Evolutionary conservation across 2,797 vertebrate genomes (phyloP), one percentile per base, ranked within the genome.

Genomic region (Leptodactylus fallax): DNA sequence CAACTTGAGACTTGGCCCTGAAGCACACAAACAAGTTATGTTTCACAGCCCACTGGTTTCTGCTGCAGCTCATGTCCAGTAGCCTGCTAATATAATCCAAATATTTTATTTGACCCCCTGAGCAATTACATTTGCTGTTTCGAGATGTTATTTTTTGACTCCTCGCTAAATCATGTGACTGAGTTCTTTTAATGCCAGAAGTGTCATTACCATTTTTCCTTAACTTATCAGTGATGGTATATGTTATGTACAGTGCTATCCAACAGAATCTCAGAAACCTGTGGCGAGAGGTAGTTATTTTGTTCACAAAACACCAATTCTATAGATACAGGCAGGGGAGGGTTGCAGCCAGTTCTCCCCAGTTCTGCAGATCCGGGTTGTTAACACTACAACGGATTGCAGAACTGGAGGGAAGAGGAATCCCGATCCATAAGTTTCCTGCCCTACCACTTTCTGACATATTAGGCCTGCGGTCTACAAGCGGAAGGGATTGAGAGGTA

Each of bases 171-270:
- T 10, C 55, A 0, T 14, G 6, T 51, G 90, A 27, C 12, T 0
- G 0, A 61, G 56, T 19, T 63, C 67, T n/a, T 79, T 60, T 3
- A 0, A 0, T n/a, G 10, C 27, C 6, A 60, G 0, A 27, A 47
- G 47, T 76, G 0, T 0, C 0, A 0, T 17, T 27, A 17, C 3
- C 0, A 12, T 27, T 49, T 83, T 69, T 51, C 47, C 49, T 61
- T 23, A 19, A 23, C 19, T 78, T 78, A 51, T 51, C 8, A 76
- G 19, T 77, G 51, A 16, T 69, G 6, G 67, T 47, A 47, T 72
- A 77, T 53, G 47, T 51, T 58, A 27, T 65, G 16, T 65, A 61
- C 19, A 11, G 1, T 1, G 36, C 36, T 36, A 36, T 63, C 11
- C 25, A 61, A 74, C 21, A 36, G 45, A 45, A n/a, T 74, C 45